Base-by-base conservation (phyloP, 2,113 vertebrate genomes). In the Zosterops japonicus region DNA sequence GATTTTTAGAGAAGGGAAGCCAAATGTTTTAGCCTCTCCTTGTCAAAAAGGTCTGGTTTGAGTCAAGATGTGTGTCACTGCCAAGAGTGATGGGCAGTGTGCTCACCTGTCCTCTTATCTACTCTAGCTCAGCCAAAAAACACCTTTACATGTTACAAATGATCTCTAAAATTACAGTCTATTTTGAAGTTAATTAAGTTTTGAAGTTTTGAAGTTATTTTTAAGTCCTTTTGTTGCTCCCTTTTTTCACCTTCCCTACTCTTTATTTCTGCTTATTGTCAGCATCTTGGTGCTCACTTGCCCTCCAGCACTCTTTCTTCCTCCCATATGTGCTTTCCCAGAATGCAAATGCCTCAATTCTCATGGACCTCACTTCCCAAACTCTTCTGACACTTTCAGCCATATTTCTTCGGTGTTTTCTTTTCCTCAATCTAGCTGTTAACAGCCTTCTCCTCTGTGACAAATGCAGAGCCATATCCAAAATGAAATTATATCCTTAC, bases 401-500 rank as follows among this genome's bases (percentile, higher is more conserved):
- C 7, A 1, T 14, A 21, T 82, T 89, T 74, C 74, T 76, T 57
- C 3, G 14, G 59, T 59, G 57, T 68, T 49, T 44, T 67, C 24
- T 42, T 65, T 67, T 63, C 39, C 47, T 56, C 53, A 29, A 42
- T 33, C 23, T 56, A 36, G 10, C 29, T 77, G 17, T 57, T 49
- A 79, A 42, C 27, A 0, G 0, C 20, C 15, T 39, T 76, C 89
- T 29, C 23, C 14, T 76, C 67, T 72, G 33, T 31, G 42, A 61
- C 2, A 70, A 39, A 42, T 14, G n/a, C 8, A 79, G 44, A 94
- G 21, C 13, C 29, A 92, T 47, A 25, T 39, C 24, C 20, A 35
- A 78, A 81, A 33, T 23, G 4, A 75, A 83, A 53, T 83, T 18
- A 33, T 20, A 49, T 53, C 67, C 96, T 94, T 80, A 99, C 99